phyloP scores from a whole-genome alignment of 2,113 vertebrate species.

The Dryoscopus gambensis region DNA sequence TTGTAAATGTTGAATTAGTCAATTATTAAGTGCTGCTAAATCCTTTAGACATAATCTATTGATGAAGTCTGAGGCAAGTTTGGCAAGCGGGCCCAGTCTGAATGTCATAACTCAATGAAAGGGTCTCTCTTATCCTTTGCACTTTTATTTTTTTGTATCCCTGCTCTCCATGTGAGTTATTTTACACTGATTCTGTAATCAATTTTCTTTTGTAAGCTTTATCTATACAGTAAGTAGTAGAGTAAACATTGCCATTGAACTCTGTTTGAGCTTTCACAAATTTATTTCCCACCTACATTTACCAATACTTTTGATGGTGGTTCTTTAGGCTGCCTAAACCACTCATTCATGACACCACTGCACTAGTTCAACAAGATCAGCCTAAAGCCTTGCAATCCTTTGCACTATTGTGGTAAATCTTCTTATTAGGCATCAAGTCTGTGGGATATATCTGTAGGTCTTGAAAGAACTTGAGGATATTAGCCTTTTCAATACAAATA shows the following conservation, averaged over 20 bases:
- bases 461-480: not conserved
- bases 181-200: not conserved
- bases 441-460: not conserved
- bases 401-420: not conserved
- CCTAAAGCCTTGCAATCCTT: not conserved
- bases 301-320: no score
- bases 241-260: not conserved
- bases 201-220: not conserved
- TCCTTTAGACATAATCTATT: not conserved
- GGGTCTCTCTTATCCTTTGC: not conserved
- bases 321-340: not conserved
- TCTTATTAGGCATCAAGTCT: not conserved
- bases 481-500: not conserved
- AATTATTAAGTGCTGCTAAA: not conserved
- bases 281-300: not conserved
- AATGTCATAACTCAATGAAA: not conserved
- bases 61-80: not conserved
- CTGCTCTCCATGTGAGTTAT: rapidly evolving
- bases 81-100: not conserved
- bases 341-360: not conserved
- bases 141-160: not conserved
- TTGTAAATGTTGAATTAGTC: not conserved
- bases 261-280: not conserved
- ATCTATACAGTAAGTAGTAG: not conserved
- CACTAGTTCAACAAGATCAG: not conserved